Evolutionary conservation across 2,888 invertebrate genomes (phyloP).

Genomic region (Dendrolimus houi): DNA sequence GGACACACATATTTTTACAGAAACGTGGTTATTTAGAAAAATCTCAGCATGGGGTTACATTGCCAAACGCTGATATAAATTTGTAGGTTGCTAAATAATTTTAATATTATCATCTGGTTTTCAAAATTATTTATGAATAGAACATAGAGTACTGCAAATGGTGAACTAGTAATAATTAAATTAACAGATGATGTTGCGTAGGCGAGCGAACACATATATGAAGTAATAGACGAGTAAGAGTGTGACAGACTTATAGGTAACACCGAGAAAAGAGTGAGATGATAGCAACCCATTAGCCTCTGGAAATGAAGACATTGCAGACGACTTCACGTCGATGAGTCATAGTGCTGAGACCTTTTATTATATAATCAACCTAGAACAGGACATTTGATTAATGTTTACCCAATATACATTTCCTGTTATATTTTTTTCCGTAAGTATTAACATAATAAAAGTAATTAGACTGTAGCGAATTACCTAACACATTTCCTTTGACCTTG

Average conservation of each 20-base stretch:
- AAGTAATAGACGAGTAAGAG: conserved; percentile 35
- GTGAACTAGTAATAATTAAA: conserved; percentile 49
- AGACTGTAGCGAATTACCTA: conserved; percentile 8
- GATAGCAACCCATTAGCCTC: conserved; percentile 38
- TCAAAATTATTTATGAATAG: not conserved
- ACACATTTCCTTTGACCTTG: conserved; percentile 25
- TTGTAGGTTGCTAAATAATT: not conserved
- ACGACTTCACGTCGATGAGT: conserved; percentile 53
- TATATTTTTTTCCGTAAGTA: conserved; percentile 11
- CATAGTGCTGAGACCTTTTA: conserved; percentile 36
- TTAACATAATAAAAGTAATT: conserved; percentile 3
- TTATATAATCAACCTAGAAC: conserved; percentile 23
- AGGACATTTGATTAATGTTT: conserved; percentile 23
- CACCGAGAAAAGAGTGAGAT: conserved; percentile 43
- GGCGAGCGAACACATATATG: conserved; percentile 39
- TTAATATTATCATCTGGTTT: not conserved
- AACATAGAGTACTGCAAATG: conserved; percentile 26
- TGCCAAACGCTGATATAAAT: not conserved
- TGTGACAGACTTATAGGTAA: conserved; percentile 38
- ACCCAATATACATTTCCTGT: conserved; percentile 21
- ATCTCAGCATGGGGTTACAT: not conserved
- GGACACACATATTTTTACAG: conserved; percentile 2
- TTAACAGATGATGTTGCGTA: conserved; percentile 56
- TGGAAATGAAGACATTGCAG: conserved; percentile 35
- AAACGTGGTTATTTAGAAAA: conserved; percentile 6